Conservation (phyloP, 2,113 vertebrate genomes). For the Podiceps cristatus region DNA sequence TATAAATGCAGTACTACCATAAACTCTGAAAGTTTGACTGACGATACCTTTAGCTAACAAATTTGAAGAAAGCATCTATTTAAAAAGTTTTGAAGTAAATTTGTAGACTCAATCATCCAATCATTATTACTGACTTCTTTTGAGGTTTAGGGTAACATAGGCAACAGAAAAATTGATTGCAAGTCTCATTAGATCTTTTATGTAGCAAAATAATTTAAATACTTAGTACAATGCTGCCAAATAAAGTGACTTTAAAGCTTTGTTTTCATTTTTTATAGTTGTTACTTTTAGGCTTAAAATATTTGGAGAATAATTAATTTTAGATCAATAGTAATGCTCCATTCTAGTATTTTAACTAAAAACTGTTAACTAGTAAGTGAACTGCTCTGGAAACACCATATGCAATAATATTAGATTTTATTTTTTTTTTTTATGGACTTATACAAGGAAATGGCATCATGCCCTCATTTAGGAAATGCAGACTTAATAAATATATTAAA, state of each 20-base stretch:
- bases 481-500: background rate
- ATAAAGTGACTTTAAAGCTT: background rate
- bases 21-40: background rate
- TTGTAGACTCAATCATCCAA: rapidly evolving
- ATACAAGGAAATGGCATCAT: background rate
- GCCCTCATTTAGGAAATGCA: background rate
- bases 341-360: background rate
- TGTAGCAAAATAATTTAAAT: background rate
- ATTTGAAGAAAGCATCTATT: background rate
- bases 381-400: background rate
- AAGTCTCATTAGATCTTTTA: background rate
- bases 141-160: background rate
- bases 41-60: background rate
- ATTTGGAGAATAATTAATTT: background rate
- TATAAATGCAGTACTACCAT: background rate
- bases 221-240: background rate
- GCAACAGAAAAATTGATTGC: background rate
- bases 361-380: background rate
- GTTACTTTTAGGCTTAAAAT: background rate
- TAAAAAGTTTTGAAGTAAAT: background rate
- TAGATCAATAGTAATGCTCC: background rate
- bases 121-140: background rate
- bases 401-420: background rate
- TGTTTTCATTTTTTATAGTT: background rate
- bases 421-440: background rate